phyloP scores from a whole-genome alignment of 2,888 invertebrate genomes.

The Drosophila buzzatii region DNA sequence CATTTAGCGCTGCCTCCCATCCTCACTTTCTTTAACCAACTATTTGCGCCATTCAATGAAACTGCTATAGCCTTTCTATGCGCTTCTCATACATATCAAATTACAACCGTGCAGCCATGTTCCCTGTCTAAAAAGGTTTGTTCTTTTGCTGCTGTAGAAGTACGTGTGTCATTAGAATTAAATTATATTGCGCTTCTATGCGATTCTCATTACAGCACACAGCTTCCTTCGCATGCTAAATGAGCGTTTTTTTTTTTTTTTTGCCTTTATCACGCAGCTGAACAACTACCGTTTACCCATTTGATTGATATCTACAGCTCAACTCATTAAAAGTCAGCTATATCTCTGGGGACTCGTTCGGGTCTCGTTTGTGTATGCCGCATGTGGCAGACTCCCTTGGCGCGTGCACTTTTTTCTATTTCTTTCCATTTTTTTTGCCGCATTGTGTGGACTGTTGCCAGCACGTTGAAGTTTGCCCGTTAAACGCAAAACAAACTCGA shows the following conservation, averaged over 20 bases:
- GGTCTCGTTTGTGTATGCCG: constrained; percentile 17
- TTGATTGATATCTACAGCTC: constrained; percentile 9
- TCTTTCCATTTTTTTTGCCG: constrained; percentile 25
- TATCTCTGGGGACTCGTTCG: constrained; percentile 20
- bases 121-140: neutral
- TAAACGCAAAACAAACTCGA: constrained; percentile 49
- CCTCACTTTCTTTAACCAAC: neutral
- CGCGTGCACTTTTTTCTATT: constrained; percentile 34
- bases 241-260: neutral
- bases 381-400: constrained; percentile 32
- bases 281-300: constrained; percentile 5
- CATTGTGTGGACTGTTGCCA: constrained; percentile 31
- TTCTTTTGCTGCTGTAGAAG: neutral
- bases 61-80: neutral
- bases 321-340: constrained; percentile 20
- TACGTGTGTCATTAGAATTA: neutral
- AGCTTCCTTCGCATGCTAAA: neutral
- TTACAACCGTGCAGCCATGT: neutral
- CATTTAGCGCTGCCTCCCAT: neutral
- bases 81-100: neutral
- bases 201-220: constrained; percentile 7
- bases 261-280: neutral
- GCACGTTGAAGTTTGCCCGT: constrained; percentile 26
- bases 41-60: neutral
- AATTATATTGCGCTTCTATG: constrained; percentile 3